Evolutionary conservation across 2,113 vertebrate genomes (phyloP), one percentile per base, ranked within the genome.

Genomic region (Channa maculata): DNA sequence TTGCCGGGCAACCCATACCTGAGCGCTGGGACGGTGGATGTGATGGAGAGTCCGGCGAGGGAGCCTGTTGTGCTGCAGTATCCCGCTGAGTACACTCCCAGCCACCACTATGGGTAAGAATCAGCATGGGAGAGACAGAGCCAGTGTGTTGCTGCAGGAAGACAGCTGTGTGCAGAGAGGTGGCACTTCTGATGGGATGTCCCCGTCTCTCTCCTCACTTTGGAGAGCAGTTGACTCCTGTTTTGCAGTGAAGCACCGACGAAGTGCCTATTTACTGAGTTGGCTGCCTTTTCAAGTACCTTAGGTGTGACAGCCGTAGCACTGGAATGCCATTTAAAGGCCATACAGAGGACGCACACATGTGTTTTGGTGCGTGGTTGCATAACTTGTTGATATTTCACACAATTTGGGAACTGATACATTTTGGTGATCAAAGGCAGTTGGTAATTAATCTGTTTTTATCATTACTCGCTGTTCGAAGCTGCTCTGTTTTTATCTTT

Each of bases 21-120:
- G 68, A 89, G 86, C 67, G 75, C 83, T 15, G 76, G 66, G 80
- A 49, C 44, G 15, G 58, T 44, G 61, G 79, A 75, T 5, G 51
- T 75, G 80, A 66, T 60, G 76, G 88, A 82, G 72, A 86, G 90
- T 63, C 86, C 84, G 0, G 80, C 38, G 61, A 79, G 70, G 9
- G 88, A 93, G 77, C 88, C 84, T 43, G 79, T 76, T 50, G 83
- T 78, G 74, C 88, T 91, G 84, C 90, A 90, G 88, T 83, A 83
- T 79, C 86, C 92, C 8, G 53, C 69, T 39, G 88, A 88, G 77
- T 91, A 77, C 85, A 70, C 36, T 14, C 70, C 72, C 55, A 78
- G 74, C 75, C 62, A 74, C 36, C 88, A 75, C 68, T 89, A 80
- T 79, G 92, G 94, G 94, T 94, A 94, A 95, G 94, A 48, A 69